Evolutionary conservation across 2,113 vertebrate species (phyloP).

Genomic region (Chionis minor): DNA sequence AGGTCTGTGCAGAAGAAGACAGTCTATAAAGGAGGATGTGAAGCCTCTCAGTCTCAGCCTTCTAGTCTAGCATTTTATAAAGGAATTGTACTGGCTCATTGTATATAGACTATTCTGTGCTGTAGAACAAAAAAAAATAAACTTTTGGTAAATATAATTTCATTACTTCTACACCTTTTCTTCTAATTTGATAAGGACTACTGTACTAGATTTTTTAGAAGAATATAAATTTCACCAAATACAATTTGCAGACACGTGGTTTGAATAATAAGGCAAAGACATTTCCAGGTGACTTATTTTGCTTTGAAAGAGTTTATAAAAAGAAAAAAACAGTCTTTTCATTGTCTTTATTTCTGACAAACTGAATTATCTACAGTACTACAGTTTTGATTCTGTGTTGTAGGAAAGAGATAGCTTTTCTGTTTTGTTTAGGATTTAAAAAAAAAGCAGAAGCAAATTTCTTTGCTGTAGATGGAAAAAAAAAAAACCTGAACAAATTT

Average conservation of each 20-base stretch:
- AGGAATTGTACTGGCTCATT: neutral
- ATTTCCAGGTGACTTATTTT: neutral
- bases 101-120: neutral
- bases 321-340: neutral
- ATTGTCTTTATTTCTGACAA: neutral
- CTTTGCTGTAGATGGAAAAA: neutral
- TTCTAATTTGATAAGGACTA: neutral
- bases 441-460: rapidly evolving
- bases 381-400: neutral
- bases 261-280: neutral
- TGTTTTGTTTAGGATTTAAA: neutral
- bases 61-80: neutral
- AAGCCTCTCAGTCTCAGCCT: neutral
- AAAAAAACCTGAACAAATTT: neutral
- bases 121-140: neutral
- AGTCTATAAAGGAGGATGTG: neutral
- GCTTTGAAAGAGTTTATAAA: neutral
- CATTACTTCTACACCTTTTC: neutral
- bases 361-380: neutral
- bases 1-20: neutral
- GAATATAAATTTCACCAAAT: neutral
- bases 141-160: neutral
- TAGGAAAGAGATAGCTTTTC: neutral
- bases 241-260: neutral
- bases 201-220: neutral